These are phyloP conservation scores for Rhagonycha lutea DNA, from an alignment of 2,888 invertebrate species.

Conservation along the genomic window DNA sequence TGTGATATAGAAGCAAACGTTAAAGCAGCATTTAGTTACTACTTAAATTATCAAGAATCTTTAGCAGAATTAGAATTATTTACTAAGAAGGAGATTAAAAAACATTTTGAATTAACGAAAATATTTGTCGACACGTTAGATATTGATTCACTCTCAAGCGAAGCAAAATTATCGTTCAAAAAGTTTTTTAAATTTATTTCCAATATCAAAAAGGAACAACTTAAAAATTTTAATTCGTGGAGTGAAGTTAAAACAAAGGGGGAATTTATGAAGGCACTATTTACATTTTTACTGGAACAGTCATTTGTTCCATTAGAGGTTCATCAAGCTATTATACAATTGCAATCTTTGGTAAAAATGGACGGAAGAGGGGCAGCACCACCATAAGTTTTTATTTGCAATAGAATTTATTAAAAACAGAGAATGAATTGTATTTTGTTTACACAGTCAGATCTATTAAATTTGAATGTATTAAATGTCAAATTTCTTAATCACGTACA, in stretches of 20 bases:
- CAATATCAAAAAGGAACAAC: background rate
- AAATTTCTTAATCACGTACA: background rate
- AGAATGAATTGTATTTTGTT: background rate
- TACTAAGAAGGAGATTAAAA: constrained; percentile 32
- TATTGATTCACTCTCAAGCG: constrained; percentile 18
- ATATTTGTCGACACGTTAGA: constrained; percentile 34
- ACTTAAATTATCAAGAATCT: constrained; percentile 14
- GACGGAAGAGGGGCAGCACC: constrained; percentile 29
- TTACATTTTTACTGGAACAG: constrained; percentile 20
- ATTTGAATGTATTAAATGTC: background rate
- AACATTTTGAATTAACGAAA: constrained; percentile 33
- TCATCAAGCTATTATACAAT: constrained; percentile 19
- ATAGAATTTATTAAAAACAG: background rate
- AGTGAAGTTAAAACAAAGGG: constrained; percentile 32
- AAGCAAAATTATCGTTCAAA: constrained; percentile 31
- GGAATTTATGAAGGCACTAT: constrained; percentile 29
- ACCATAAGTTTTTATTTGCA: constrained; percentile 13
- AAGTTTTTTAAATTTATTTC: constrained; percentile 27
- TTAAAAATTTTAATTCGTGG: constrained; percentile 25
- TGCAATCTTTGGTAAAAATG: constrained; percentile 24
- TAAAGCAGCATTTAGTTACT: constrained; percentile 21
- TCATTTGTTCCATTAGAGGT: constrained; percentile 17
- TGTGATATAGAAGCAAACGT: constrained; percentile 1
- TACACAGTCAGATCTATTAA: background rate
- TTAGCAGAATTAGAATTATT: constrained; percentile 18